Conservation (phyloP, 2,888 invertebrate species). For the Atethmia centrago region DNA sequence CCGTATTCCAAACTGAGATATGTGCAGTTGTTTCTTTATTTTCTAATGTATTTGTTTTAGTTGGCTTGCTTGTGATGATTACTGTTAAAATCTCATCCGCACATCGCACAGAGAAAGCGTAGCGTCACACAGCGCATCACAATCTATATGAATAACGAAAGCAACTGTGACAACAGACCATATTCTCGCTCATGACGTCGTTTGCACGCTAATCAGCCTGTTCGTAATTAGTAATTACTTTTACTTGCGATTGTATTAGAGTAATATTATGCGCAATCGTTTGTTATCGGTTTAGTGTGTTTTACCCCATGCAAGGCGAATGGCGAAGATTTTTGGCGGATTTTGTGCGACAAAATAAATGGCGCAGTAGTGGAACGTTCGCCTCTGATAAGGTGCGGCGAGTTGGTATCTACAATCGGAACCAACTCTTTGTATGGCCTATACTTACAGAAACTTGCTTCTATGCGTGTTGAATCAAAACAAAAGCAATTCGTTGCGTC, state of each 20-base stretch:
- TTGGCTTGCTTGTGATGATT: neutral
- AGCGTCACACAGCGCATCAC: conserved; percentile 6
- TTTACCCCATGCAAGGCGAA: conserved; percentile 10
- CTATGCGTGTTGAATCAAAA: neutral
- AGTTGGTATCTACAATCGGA: conserved; percentile 1
- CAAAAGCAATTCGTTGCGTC: neutral
- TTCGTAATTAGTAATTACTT: conserved; percentile 48
- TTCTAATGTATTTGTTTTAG: neutral
- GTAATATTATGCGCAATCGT: conserved; percentile 20
- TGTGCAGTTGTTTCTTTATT: neutral
- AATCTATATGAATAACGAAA: conserved; percentile 48
- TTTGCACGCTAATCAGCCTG: conserved; percentile 25
- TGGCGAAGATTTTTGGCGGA: neutral
- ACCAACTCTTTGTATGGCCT: neutral
- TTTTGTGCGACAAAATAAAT: neutral
- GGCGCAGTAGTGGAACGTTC: neutral
- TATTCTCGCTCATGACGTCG: conserved; percentile 39
- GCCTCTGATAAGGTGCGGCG: neutral
- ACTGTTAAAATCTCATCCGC: conserved; percentile 7
- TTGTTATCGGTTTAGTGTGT: conserved; percentile 21
- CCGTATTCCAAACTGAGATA: neutral
- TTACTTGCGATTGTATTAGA: conserved; percentile 46
- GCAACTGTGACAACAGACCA: conserved; percentile 32
- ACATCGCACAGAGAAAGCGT: conserved; percentile 35
- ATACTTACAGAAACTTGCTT: neutral